Conservation (phyloP, 2,888 invertebrate species). For the Zygothrica quintamaculata region DNA sequence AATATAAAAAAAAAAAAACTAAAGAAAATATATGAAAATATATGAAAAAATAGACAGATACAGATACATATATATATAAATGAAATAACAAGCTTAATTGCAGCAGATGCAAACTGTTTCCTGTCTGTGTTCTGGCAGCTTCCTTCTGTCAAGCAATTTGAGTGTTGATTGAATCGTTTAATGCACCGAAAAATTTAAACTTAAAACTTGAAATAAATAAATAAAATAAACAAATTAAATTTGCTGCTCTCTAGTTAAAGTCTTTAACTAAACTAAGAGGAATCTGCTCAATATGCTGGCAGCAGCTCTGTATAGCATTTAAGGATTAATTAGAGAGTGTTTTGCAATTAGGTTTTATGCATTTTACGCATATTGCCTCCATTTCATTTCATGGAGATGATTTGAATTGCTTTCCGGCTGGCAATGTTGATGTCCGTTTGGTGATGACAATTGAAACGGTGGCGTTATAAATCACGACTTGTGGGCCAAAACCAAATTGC, state of each 20-base stretch:
- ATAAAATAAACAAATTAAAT: too few species aligned
- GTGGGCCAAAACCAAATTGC: conserved; percentile 35
- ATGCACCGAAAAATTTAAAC: background rate
- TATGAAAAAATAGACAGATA: background rate
- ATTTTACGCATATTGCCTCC: conserved; percentile 8
- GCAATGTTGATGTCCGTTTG: conserved; percentile 19
- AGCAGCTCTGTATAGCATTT: conserved; percentile 6
- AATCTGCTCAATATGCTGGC: too few species aligned
- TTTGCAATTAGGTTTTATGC: conserved; percentile 4
- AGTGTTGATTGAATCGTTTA: background rate
- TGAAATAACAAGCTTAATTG: background rate
- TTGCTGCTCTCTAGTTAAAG: too few species aligned
- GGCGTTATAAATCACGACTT: conserved; percentile 63
- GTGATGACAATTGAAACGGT: conserved; percentile 55
- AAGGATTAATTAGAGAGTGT: conserved; percentile 37
- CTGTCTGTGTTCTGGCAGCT: too few species aligned
- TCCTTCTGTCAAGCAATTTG: background rate
- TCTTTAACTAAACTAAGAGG: background rate
- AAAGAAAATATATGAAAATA: too few species aligned
- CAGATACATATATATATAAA: too few species aligned
- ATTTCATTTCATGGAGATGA: background rate
- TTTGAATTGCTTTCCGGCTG: conserved; percentile 17
- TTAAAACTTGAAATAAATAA: background rate
- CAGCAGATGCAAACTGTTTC: background rate
- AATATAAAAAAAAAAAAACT: background rate